Percentiles rank a stretch among this genome's conserved stretches.
Evolutionary conservation across 2,113 vertebrate genomes (phyloP).

Genomic region (Anoplopoma fimbria): DNA sequence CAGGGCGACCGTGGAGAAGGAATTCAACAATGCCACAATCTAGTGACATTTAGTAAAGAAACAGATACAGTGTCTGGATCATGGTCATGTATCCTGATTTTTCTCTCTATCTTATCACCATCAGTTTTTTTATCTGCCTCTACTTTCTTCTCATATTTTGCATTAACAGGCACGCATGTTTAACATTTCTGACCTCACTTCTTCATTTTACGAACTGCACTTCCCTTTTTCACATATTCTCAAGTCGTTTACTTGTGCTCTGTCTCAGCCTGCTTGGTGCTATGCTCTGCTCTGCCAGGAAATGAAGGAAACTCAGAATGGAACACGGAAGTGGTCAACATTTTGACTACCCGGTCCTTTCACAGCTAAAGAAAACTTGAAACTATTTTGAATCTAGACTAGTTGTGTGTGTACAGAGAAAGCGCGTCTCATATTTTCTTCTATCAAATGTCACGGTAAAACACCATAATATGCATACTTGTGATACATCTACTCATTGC

Average conservation of each 20-base stretch:
- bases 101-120: background rate
- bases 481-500: background rate
- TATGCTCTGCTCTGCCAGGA: conserved; percentile 61
- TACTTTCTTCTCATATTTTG: conserved; percentile 1
- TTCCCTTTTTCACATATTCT: conserved; percentile 66
- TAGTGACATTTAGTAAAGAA: background rate
- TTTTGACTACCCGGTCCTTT: conserved; percentile 22
- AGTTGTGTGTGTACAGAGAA: background rate
- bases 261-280: conserved; percentile 21
- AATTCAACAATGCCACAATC: background rate
- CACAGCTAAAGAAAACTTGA: conserved; percentile 5
- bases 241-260: conserved; percentile 31
- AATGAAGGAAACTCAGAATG: conserved; percentile 71
- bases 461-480: background rate
- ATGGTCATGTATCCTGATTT: background rate
- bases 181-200: conserved; percentile 69
- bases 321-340: conserved; percentile 82
- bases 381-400: background rate
- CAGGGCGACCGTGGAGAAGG: background rate
- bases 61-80: accelerated
- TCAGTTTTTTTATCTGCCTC: background rate
- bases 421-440: background rate
- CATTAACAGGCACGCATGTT: background rate
- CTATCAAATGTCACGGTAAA: background rate
- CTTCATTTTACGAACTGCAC: conserved; percentile 62